Evolutionary conservation across 1,140 invertebrate genomes (phyloP), one percentile per base, ranked within the genome.

Genomic region (Thereuonema tuberculata): DNA sequence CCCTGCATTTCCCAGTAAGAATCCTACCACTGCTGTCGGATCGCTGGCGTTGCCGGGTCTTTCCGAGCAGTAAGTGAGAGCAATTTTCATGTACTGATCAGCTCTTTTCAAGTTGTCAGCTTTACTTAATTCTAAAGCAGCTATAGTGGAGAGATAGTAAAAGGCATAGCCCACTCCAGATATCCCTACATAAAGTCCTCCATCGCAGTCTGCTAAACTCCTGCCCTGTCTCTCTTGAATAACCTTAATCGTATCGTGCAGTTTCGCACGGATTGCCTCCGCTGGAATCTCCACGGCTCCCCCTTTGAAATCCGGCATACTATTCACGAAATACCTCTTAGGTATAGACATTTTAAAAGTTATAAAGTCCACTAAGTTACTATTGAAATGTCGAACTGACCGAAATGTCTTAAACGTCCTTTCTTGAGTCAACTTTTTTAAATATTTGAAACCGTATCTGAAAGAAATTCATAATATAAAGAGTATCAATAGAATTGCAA

Each of bases 131-230:
- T 61, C 43, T 58, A 75, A 72, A 28, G 62, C 54, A 2, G 64
- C 56, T 21, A 60, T 43, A 5, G 64, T 62, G 3, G 71, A 66
- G 2, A 78, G 60, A 52, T 75, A 73, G 43, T 73, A 70, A 49
- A 74, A 71, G 71, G 73, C 74, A 60, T 78, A 79, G 3, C 72
- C 69, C 2, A 76, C 67, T 12, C 78, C 78, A 17, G 72, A 66
- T 27, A 71, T 65, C 2, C 78, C 77, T 21, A 76, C 71, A 66
- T 79, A 79, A 1, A 78, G 59, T 5, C 76, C 75, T 1, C 75
- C 74, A 70, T 76, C 75, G 59, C 70, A 70, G 26, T 74, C 70
- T 1, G 63, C 43, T 14, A 66, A 56, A 5, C 63, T 25, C 58
- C 61, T 50, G 67, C 55, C 20, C 60, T 54, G 43, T 69, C 68